Conservation (phyloP, 2,888 invertebrate species). For the Dolichopus griseipennis region DNA sequence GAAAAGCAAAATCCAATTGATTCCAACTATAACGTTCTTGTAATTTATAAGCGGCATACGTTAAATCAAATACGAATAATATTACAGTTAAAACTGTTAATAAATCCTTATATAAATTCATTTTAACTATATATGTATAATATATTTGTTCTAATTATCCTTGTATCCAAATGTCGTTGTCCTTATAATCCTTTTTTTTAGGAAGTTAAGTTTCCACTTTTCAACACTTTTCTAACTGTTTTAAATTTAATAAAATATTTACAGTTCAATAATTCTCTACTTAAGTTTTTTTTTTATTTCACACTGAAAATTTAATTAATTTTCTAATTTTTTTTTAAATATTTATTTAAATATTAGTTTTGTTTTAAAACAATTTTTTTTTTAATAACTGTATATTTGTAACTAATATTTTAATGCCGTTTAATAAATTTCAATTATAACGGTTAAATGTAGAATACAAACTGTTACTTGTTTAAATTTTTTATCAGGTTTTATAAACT, state of each 20-base stretch:
- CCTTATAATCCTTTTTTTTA: too few relatives aligned
- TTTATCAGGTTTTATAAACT: constrained; percentile 20
- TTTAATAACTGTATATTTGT: background rate
- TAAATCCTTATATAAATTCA: background rate
- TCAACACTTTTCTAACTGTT: too few relatives aligned
- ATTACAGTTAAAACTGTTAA: background rate
- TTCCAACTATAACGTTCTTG: constrained; percentile 69
- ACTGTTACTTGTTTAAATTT: constrained; percentile 14
- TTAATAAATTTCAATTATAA: background rate
- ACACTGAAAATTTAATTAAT: too few relatives aligned
- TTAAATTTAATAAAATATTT: background rate
- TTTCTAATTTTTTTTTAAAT: too few relatives aligned
- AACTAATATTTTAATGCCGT: background rate
- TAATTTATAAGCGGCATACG: constrained; percentile 45
- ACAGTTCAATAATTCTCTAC: background rate
- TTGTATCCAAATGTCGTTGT: too few relatives aligned
- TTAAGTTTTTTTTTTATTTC: background rate
- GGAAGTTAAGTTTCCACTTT: too few relatives aligned
- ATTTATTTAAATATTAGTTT: background rate
- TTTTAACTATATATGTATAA: background rate
- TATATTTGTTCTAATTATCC: too few relatives aligned
- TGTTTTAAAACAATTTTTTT: background rate
- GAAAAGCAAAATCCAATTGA: constrained; percentile 65
- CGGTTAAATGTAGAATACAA: background rate
- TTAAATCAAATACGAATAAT: constrained; percentile 15